Base-by-base conservation (phyloP, 2,797 vertebrate genomes). In the Graptemys geographica region DNA sequence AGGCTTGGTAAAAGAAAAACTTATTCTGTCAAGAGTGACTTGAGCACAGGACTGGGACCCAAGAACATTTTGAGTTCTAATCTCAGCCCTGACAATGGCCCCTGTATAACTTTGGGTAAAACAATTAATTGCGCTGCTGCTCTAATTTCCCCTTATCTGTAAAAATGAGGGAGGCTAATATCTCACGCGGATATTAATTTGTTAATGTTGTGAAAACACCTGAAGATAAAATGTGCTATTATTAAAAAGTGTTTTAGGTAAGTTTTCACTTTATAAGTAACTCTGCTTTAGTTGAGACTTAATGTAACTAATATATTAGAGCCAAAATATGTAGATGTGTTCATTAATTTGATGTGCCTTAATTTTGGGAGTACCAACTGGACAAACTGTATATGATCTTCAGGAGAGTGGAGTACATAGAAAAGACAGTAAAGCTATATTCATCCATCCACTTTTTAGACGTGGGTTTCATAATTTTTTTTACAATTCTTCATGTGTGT, bases 1-100 rank as follows among this genome's bases (percentile, higher is more conserved):
- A 5, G 0, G 0, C 5, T 41, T 78, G 31, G 19, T 41, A 2
- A 6, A 2, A 8, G 27, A 49, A 27, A 55, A n/a, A 59, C 0
- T 2, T 16, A 78, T 79, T 49, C 21, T 27, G 3, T 51, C 0
- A 5, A 49, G 37, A 41, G 33, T 28, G 21, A 28, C 9, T 25
- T 2, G 11, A 41, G 41, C 41, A 21, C 49, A 44, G 44, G 2
- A 41, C 19, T 31, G 81, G 56, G 31, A 28, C 21, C 31, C 44
- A 62, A 8, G 44, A 37, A 72, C 1, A 13, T 10, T 28, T 28
- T 21, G 80, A 44, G 13, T 49, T 52, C n/a, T 57, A 15, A 16
- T 47, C 47, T 56, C 31, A 12, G 33, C 15, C 15, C 31, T 33
- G 33, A 28, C 0, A 0, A 41, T 33, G 4, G 0, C 1, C 31